Evolutionary conservation across 2,888 invertebrate species (phyloP), one percentile per base, ranked within the genome.

Genomic region (Phragmatobia fuliginosa): DNA sequence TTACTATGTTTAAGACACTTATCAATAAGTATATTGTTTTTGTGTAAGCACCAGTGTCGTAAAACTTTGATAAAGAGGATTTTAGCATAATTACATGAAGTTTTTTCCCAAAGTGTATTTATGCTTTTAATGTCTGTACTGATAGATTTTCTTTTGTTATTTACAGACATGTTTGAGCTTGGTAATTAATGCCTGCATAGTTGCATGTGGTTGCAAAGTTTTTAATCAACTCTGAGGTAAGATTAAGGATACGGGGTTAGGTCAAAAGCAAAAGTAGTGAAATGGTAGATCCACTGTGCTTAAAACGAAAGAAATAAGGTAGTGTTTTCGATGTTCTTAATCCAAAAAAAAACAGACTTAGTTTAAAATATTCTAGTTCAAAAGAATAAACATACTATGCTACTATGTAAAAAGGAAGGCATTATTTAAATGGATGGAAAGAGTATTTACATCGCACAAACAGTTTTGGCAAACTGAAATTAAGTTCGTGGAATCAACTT

Each of bases 21-120:
- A 60, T 80, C 76, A 74, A 73, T 78, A 75, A 73, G 78, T 83
- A 78, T 83, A 85, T 87, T 83, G 85, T 83, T 81, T 85, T 72
- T 75, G 73, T 80, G 76, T 73, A 73, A 67, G 71, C 75, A 89
- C 86, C 88, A 88, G 88, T 76, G 83, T 74, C 83, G 75, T 75
- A 73, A 83, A 89, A 89, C 84, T 88, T 88, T 82, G 83, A 80
- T 85, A 82, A 86, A 85, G 83, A 77, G 79, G 79, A 85, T 86
- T 85, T 87, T 84, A 84, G 75, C 85, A 88, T 88, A 88, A 86
- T 86, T 83, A 75, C 66, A 67, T 71, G 64, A 84, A 79, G 71
- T 81, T 71, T 31, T 56, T 60, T 62, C 61, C 68, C 49, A 68
- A 68, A 45, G 58, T 49, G 21, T 66, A 10, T 62, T 28, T 62